Evolutionary conservation across 1,140 invertebrate species (phyloP), one percentile per base, ranked within the genome.

Genomic region (Panagrolaimus sp.): DNA sequence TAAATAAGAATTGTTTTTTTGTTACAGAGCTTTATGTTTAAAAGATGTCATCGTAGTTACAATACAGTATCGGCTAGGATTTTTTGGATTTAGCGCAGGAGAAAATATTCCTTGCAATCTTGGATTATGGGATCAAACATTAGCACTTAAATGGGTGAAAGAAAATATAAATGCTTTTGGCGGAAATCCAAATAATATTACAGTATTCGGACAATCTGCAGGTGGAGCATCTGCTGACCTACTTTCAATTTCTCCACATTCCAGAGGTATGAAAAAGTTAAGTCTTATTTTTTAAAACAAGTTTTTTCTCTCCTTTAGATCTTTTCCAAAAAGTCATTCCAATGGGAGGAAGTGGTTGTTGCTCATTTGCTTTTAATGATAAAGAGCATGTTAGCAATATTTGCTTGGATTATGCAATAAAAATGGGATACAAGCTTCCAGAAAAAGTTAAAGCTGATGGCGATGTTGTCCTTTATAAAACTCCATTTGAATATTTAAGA

Each of bases 11-110:
- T 20, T 20, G 13, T 25, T 20, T 57, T 57, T 57, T 14, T n/a
- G 2, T 48, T 53, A 25, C 13, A 57, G 51, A 31, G 62, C 38
- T 31, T 53, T 75, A 23, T 74, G 68, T 51, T 92, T 91, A 83
- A 92, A 93, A 69, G 88, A 92, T 74, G 91, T 96, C 0, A 89
- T 98, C 5, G 92, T 98, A 1, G 94, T 98, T 0, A 92, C 93
- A 0, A 88, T 98, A 66, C 97, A 98, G 83, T 98, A 98, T 84
- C 88, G 95, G 23, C 87, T 98, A 0, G 95, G 95, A 64, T 91
- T 92, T 72, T 86, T 98, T 65, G 76, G 74, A 38, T 78, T 78
- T 62, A 38, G 67, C 20, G 43, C 67, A 16, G 16, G 27, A 8
- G 63, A 44, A 25, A 43, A 66, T 14, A 43, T 42, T 23, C n/a